A percentile compares a stretch with the other conserved stretches of the same genome.
These are phyloP conservation scores for Rhinatrema bivittatum DNA, from an alignment of 2,797 vertebrate genomes.

Conservation along the genomic window DNA sequence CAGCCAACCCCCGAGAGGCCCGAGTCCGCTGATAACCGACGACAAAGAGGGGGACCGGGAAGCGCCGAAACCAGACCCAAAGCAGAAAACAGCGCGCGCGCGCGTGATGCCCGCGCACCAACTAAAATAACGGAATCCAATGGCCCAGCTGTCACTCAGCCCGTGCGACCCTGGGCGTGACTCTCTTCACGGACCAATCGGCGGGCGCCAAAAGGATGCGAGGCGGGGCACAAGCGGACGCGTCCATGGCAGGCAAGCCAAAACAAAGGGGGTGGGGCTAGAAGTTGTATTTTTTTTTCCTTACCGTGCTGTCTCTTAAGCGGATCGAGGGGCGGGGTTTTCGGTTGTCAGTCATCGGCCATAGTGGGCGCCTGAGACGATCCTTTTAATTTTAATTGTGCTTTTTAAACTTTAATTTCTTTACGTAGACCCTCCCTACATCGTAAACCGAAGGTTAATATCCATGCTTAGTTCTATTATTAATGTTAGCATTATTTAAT, in stretches of 20 bases:
- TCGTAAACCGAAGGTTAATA: too few relatives aligned
- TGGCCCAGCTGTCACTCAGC: slow-evolving; percentile 15
- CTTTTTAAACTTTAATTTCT: too few relatives aligned
- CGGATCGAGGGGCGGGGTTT: neutral
- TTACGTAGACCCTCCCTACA: too few relatives aligned
- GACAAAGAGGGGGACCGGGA: slow-evolving; percentile 19
- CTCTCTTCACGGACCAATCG: neutral
- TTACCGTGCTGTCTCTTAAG: too few relatives aligned
- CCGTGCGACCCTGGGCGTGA: slow-evolving; percentile 6
- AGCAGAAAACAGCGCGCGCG: neutral
- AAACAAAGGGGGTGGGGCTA: neutral
- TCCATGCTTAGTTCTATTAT: too few relatives aligned
- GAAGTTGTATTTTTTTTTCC: too few relatives aligned
- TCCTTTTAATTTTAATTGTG: neutral
- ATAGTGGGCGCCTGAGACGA: neutral
- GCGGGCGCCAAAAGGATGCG: slow-evolving; percentile 7
- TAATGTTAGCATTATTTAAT: too few relatives aligned
- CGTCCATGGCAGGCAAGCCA: fast-evolving
- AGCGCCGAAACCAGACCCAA: too few relatives aligned
- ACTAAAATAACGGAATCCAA: too few relatives aligned
- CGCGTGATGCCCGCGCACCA: too few relatives aligned
- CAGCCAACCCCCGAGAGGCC: slow-evolving; percentile 1
- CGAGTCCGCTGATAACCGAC: too few relatives aligned
- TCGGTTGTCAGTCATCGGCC: too few relatives aligned
- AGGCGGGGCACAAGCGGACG: neutral